These are phyloP conservation scores for Pycnonotus jocosus DNA, from an alignment of 2,113 vertebrate genomes.

Conservation along the genomic window DNA sequence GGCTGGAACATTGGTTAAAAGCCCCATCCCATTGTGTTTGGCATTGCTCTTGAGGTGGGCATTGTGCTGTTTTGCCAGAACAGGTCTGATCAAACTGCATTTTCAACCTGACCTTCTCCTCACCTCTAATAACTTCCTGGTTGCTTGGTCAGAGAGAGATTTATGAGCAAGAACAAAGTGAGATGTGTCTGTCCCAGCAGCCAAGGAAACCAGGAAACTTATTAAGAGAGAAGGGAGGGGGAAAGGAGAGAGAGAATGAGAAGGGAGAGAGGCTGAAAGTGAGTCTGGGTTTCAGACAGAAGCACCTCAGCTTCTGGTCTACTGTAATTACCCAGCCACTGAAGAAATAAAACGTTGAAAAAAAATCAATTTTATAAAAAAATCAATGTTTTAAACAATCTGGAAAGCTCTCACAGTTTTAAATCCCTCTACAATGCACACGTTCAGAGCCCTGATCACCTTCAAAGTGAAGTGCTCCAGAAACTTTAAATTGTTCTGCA, in stretches of 20 bases:
- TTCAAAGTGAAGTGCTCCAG: conserved; percentile 52
- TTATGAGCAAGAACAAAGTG: conserved; percentile 74
- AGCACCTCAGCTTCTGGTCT: conserved; percentile 27
- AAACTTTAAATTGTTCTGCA: conserved; percentile 64
- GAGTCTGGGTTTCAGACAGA: conserved; percentile 14
- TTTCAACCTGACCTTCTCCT: conserved; percentile 73
- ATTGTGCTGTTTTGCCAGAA: conserved; percentile 8
- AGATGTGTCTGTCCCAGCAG: conserved; percentile 68
- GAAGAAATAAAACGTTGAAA: conserved; percentile 65
- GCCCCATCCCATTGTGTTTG: not conserved
- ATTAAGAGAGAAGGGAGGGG: conserved; percentile 1
- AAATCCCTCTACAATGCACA: conserved; percentile 39
- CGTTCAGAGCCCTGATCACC: conserved; percentile 55
- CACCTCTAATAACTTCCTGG: conserved; percentile 74
- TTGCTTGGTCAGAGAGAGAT: conserved; percentile 68
- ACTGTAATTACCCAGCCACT: conserved; percentile 66
- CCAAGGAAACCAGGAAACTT: conserved; percentile 58
- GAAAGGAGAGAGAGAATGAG: not conserved
- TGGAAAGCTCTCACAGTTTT: conserved; percentile 70
- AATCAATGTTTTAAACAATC: conserved; percentile 77
- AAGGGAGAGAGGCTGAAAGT: not conserved
- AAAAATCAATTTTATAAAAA: conserved; percentile 73
- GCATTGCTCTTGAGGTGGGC: not conserved
- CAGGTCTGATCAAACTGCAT: conserved; percentile 64
- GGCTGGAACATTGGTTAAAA: not conserved